These are phyloP conservation scores for Amniataba percoides DNA, from an alignment of 2,797 vertebrate species.

Conservation along the genomic window DNA sequence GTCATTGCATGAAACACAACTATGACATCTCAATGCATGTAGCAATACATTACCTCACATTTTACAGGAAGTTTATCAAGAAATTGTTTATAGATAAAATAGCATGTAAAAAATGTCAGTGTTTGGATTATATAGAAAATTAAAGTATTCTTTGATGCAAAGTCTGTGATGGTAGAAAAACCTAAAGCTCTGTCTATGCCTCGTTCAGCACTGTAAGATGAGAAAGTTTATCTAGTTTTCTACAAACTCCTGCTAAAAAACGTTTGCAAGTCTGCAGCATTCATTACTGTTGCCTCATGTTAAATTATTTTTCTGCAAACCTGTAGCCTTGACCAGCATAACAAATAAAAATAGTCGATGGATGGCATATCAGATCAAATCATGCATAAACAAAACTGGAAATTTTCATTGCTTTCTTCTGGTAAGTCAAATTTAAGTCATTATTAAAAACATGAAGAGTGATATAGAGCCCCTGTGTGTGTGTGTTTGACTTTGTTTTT, in stretches of 20 bases:
- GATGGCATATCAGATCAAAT: background rate
- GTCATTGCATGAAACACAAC: background rate
- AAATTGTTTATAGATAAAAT: background rate
- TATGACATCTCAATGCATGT: background rate
- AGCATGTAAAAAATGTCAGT: background rate
- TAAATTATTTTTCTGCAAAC: background rate
- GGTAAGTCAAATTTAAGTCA: background rate
- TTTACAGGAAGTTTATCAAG: background rate
- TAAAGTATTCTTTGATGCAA: background rate
- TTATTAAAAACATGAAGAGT: background rate
- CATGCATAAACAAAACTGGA: background rate
- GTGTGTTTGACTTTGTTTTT: background rate
- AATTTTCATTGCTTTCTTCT: background rate
- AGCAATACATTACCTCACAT: background rate
- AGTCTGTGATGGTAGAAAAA: no score
- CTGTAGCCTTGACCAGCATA: background rate
- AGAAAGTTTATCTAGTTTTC: background rate
- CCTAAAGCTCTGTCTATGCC: background rate
- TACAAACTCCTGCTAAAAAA: background rate
- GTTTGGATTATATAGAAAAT: background rate
- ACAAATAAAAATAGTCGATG: background rate
- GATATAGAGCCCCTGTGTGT: background rate
- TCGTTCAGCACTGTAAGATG: background rate
- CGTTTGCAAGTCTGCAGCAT: background rate
- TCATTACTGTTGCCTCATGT: background rate